A percentile compares a stretch with the other conserved stretches of the same genome.
Conservation (phyloP, 1,140 invertebrate species). For the Cyclina sinensis region DNA sequence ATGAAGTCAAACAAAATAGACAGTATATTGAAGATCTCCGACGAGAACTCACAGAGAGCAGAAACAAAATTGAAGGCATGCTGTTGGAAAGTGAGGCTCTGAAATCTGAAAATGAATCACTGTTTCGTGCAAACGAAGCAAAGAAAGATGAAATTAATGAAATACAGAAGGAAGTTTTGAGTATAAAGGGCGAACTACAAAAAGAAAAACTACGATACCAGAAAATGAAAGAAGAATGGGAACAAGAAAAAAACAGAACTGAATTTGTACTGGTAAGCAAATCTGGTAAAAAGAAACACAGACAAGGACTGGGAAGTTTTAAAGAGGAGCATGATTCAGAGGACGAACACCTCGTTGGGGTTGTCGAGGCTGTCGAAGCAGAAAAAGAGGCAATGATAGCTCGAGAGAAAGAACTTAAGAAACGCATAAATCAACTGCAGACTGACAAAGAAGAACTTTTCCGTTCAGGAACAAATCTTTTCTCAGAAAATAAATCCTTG, state of each 20-base stretch:
- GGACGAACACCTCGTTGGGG: slow-evolving; percentile 51
- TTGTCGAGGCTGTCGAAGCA: slow-evolving; percentile 40
- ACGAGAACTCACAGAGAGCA: slow-evolving; percentile 46
- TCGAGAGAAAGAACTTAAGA: slow-evolving; percentile 32
- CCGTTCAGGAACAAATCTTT: slow-evolving; percentile 56
- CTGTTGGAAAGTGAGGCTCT: slow-evolving; percentile 62
- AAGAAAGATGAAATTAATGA: slow-evolving; percentile 62
- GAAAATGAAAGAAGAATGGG: slow-evolving; percentile 59
- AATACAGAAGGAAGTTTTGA: slow-evolving; percentile 51
- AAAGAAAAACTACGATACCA: slow-evolving; percentile 49
- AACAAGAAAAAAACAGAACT: slow-evolving; percentile 57
- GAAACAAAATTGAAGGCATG: slow-evolving; percentile 47
- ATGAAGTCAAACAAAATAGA: slow-evolving; percentile 18
- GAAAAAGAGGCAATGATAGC: slow-evolving; percentile 44
- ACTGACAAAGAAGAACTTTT: slow-evolving; percentile 64
- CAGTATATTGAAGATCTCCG: slow-evolving; percentile 60
- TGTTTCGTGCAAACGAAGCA: slow-evolving; percentile 63
- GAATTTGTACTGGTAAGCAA: slow-evolving; percentile 65
- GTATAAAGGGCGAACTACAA: slow-evolving; percentile 52
- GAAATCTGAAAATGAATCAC: slow-evolving; percentile 63
- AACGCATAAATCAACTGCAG: slow-evolving; percentile 43
- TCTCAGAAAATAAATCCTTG: slow-evolving; percentile 55
- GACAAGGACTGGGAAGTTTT: not conserved
- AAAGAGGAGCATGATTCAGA: slow-evolving; percentile 63
- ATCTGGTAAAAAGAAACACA: not conserved